phyloP scores from a whole-genome alignment of 1,140 invertebrate species.

The Eupristina koningsbergeri region DNA sequence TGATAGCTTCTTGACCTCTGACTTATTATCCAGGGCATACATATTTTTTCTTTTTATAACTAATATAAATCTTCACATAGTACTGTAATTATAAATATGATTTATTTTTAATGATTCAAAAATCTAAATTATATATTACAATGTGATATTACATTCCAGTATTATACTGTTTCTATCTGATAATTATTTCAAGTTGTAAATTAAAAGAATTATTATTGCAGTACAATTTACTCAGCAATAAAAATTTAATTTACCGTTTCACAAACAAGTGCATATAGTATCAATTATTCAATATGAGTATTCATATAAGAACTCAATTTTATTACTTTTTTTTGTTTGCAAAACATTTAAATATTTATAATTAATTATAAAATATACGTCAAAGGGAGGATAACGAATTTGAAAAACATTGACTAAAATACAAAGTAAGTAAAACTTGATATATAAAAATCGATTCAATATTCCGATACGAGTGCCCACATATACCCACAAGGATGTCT shows the following conservation, averaged over 20 bases:
- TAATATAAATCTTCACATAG: conserved; percentile 10
- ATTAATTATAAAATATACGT: background rate
- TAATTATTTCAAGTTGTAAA: background rate
- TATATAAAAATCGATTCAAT: conserved; percentile 14
- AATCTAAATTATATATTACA: background rate
- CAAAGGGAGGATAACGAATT: background rate
- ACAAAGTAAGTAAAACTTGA: background rate
- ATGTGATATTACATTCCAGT: background rate
- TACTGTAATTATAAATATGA: background rate
- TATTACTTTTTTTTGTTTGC: too few relatives aligned
- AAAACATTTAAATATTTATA: too few relatives aligned
- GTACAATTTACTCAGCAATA: too few relatives aligned
- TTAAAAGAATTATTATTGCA: too few relatives aligned
- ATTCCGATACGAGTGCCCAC: background rate
- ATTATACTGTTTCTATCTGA: background rate
- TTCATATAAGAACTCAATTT: too few relatives aligned
- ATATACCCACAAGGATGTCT: background rate
- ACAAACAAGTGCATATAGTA: too few relatives aligned
- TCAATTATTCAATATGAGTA: too few relatives aligned
- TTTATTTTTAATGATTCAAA: background rate
- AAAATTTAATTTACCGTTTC: too few relatives aligned
- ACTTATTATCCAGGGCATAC: background rate
- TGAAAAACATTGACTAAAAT: background rate
- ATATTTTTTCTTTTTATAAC: background rate
- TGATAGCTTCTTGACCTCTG: background rate